Conservation (phyloP, 2,113 vertebrate species). For the Maccullochella peelii region DNA sequence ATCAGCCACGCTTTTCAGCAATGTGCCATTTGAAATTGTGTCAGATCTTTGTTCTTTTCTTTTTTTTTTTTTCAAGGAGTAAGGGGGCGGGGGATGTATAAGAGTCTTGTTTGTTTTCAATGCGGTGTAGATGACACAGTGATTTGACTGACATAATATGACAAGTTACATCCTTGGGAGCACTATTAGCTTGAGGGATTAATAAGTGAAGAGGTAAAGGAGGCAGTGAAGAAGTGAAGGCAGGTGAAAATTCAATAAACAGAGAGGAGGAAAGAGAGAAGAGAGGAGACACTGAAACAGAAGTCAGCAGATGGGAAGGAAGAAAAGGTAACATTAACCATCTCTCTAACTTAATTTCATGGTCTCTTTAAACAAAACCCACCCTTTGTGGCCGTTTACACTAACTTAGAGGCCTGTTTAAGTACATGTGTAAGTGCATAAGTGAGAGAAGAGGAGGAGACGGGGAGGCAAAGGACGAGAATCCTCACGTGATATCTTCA, state of each 20-base stretch:
- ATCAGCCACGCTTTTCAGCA: constrained; percentile 39
- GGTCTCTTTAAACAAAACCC: constrained; percentile 31
- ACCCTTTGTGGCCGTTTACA: constrained; percentile 46
- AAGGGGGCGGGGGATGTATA: not conserved
- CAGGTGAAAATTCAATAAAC: constrained; percentile 27
- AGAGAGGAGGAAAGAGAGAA: not conserved
- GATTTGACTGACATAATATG: constrained; percentile 48
- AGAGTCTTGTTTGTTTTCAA: constrained; percentile 44
- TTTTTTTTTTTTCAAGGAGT: not conserved
- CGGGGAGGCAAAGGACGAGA: not conserved
- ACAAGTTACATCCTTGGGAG: constrained; percentile 49
- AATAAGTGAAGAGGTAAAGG: constrained; percentile 46
- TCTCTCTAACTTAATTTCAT: constrained; percentile 54
- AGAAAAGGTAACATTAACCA: constrained; percentile 26
- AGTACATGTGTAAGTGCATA: constrained; percentile 22
- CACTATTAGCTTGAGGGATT: constrained; percentile 48
- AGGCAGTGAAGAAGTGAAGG: constrained; percentile 34
- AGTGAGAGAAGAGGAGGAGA: constrained; percentile 24
- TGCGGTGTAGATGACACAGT: constrained; percentile 28
- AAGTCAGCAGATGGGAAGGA: not conserved
- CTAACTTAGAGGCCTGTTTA: constrained; percentile 43
- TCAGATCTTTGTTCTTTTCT: constrained; percentile 3
- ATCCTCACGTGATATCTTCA: not conserved
- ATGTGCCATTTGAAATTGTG: constrained; percentile 34
- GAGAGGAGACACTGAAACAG: not conserved